Percentiles rank a stretch among this genome's conserved stretches.
Conservation (phyloP, 2,888 invertebrate species). For the Poecilus cupreus region DNA sequence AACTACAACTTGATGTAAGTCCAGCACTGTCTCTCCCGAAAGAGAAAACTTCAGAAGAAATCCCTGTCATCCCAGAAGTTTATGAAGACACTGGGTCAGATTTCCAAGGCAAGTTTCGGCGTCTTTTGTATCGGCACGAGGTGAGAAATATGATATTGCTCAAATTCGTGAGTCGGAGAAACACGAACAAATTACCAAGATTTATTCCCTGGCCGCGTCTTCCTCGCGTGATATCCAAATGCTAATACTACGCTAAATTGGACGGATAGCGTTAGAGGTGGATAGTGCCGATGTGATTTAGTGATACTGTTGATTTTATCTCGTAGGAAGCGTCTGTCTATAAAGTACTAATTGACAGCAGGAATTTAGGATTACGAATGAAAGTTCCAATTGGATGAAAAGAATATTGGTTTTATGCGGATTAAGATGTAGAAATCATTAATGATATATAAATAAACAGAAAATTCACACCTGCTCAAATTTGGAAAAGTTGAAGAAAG, state of each 20-base stretch:
- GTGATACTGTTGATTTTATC: not conserved
- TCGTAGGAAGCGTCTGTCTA: not conserved
- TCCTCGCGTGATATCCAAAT: slow-evolving; percentile 36
- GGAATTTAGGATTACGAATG: slow-evolving; percentile 16
- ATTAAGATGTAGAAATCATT: too few relatives aligned
- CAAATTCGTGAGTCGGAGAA: slow-evolving; percentile 48
- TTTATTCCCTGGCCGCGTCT: slow-evolving; percentile 24
- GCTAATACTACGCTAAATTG: slow-evolving; percentile 19
- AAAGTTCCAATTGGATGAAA: slow-evolving; percentile 8
- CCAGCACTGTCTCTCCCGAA: not conserved
- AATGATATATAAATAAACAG: too few relatives aligned
- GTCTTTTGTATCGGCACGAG: slow-evolving; percentile 29
- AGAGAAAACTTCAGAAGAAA: too few relatives aligned
- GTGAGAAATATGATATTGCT: slow-evolving; percentile 57
- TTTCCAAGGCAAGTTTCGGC: slow-evolving; percentile 28
- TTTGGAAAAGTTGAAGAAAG: too few relatives aligned
- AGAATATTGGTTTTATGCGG: too few relatives aligned
- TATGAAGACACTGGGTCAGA: slow-evolving; percentile 6
- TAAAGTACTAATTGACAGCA: slow-evolving; percentile 15
- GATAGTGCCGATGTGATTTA: not conserved
- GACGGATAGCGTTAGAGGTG: not conserved
- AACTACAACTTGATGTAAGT: not conserved
- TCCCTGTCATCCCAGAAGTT: too few relatives aligned
- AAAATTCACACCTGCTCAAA: too few relatives aligned
- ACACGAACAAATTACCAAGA: slow-evolving; percentile 51